These are phyloP conservation scores for Aphidius colemani DNA, from an alignment of 2,888 invertebrate genomes.

Conservation along the genomic window DNA sequence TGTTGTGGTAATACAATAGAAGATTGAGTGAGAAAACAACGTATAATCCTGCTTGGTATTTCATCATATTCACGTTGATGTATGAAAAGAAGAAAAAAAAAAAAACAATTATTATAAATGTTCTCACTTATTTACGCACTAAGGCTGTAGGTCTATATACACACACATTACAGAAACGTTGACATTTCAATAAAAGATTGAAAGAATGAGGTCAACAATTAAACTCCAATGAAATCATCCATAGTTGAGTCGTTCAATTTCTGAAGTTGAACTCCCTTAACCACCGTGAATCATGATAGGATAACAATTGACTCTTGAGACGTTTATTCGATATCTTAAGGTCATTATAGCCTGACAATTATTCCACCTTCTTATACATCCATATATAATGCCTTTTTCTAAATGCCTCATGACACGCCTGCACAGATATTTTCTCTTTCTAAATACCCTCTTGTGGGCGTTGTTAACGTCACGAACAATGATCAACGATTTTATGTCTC, in stretches of 20 bases:
- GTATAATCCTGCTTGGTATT: slow-evolving; percentile 38
- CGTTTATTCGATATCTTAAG: too few relatives aligned
- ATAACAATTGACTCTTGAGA: slow-evolving; percentile 8
- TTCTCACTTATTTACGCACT: slow-evolving; percentile 24
- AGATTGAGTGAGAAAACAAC: slow-evolving; percentile 38
- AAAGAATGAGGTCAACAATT: slow-evolving; percentile 44
- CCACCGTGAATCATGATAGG: slow-evolving; percentile 10
- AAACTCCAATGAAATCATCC: slow-evolving; percentile 5
- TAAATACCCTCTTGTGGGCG: not conserved
- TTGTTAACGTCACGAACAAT: too few relatives aligned
- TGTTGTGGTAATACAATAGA: slow-evolving; percentile 4
- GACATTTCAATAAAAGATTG: slow-evolving; percentile 47
- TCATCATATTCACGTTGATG: slow-evolving; percentile 35
- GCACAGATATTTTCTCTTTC: slow-evolving; percentile 1
- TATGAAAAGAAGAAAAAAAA: slow-evolving; percentile 1
- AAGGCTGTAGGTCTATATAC: not conserved
- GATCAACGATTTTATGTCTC: too few relatives aligned
- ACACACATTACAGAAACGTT: slow-evolving; percentile 36
- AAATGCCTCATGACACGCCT: slow-evolving; percentile 17
- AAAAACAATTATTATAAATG: slow-evolving; percentile 18
- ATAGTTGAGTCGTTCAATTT: too few relatives aligned
- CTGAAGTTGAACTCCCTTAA: slow-evolving; percentile 22
- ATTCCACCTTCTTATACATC: slow-evolving; percentile 28
- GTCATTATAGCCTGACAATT: slow-evolving; percentile 25
- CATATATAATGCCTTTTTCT: slow-evolving; percentile 3